Conservation (phyloP, 2,797 vertebrate genomes). For the Pitangus sulphuratus region DNA sequence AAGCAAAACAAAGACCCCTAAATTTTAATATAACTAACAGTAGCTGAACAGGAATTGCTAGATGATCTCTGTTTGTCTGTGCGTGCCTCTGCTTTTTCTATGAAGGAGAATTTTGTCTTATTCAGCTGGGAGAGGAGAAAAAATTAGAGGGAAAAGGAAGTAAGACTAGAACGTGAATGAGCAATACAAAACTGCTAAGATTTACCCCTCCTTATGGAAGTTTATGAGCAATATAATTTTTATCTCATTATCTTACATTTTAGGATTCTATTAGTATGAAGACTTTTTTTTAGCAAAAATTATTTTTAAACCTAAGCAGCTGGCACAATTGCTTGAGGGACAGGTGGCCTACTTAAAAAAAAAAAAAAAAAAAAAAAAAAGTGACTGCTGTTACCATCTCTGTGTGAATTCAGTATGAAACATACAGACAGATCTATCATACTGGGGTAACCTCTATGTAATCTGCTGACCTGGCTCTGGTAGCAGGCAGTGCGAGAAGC, state of each 20-base stretch:
- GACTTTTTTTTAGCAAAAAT: neutral
- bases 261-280: neutral
- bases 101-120: neutral
- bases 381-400: neutral
- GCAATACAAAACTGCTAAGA: neutral
- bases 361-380: neutral
- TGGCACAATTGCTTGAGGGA: slow-evolving; percentile 38
- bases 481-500: neutral
- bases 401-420: neutral
- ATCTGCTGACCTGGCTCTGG: neutral
- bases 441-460: neutral
- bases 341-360: slow-evolving; percentile 47
- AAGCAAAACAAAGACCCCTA: neutral
- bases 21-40: neutral
- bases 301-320: slow-evolving; percentile 52
- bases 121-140: neutral
- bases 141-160: neutral
- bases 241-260: slow-evolving; percentile 3
- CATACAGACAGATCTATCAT: neutral
- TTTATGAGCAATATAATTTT: neutral
- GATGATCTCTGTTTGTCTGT: neutral
- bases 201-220: neutral
- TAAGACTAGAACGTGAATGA: neutral
- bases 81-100: neutral
- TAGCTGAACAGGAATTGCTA: neutral